Percentiles rank a stretch among this genome's conserved stretches.
These are phyloP conservation scores for Hyles vespertilio DNA, from an alignment of 1,140 invertebrate genomes.

Conservation along the genomic window DNA sequence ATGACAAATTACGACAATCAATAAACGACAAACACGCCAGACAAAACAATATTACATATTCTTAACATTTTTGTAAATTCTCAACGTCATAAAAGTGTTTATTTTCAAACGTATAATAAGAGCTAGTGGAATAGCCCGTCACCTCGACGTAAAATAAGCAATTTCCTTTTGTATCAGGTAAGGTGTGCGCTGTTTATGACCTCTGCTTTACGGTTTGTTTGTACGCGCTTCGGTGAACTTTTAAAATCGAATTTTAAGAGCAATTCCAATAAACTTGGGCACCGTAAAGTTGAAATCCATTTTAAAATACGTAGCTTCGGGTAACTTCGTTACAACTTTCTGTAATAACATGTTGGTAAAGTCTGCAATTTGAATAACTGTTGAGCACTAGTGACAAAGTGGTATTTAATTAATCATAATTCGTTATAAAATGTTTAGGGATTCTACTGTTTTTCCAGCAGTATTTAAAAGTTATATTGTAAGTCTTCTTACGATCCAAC, in stretches of 20 bases:
- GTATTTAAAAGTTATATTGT: too few species aligned
- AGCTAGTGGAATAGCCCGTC: slow-evolving; percentile 34
- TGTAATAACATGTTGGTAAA: too few species aligned
- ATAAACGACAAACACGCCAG: too few species aligned
- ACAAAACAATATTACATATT: too few species aligned
- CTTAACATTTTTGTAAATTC: slow-evolving; percentile 12
- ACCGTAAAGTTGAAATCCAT: slow-evolving; percentile 24
- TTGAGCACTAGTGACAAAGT: too few species aligned
- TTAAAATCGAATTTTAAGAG: slow-evolving; percentile 53
- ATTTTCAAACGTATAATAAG: slow-evolving; percentile 53
- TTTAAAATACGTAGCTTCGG: slow-evolving; percentile 14
- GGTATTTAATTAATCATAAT: too few species aligned
- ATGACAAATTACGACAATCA: too few species aligned
- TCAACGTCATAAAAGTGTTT: slow-evolving; percentile 45
- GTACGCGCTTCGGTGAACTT: slow-evolving; percentile 34
- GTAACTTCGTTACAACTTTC: too few species aligned
- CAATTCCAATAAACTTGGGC: slow-evolving; percentile 32
- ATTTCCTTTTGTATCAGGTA: slow-evolving; percentile 64
- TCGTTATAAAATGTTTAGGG: too few species aligned
- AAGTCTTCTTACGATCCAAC: too few species aligned
- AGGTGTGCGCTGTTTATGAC: slow-evolving; percentile 60
- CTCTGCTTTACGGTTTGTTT: slow-evolving; percentile 59
- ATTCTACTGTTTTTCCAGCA: too few species aligned
- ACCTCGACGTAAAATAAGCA: slow-evolving; percentile 59
- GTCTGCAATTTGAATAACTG: too few species aligned